Evolutionary conservation across 2,113 vertebrate genomes (phyloP), one percentile per base, ranked within the genome.

Genomic region (Myodes glareolus): DNA sequence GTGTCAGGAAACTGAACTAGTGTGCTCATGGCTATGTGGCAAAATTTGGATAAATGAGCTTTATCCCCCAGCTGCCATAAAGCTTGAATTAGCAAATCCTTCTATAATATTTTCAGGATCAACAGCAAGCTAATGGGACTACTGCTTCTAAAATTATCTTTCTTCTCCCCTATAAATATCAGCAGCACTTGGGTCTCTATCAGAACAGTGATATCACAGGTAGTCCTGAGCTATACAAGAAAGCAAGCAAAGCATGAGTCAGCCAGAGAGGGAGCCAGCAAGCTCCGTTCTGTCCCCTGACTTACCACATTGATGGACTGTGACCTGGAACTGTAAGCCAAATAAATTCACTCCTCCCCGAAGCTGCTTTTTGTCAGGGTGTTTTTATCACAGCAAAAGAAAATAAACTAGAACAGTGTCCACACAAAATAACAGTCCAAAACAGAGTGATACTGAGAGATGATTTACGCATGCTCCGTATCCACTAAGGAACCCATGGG

Each of bases 121-220:
- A 3, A 81, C 11, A 93, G 80, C 17, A 95, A 84, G n/a, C 45
- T 80, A 88, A 92, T 3, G 67, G 13, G 14, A 63, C 21, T n/a
- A 76, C 29, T 47, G 52, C 80, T 92, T 91, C 85, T 92, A 85
- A 70, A 87, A 76, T 82, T 94, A 27, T 58, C 55, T 89, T 88
- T 86, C 25, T 73, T 92, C 42, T 86, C 52, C 27, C 23, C 75
- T 92, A 95, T 1, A 5, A 92, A 88, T 80, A 87, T 81, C 27
- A 61, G 25, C 93, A 95, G 19, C 23, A 47, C 61, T 81, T 27
- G 78, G 7, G 63, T 14, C 65, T 84, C 70, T 25, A 19, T 65
- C 70, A 55, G 16, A 67, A 72, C n/a, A 81, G 3, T 39, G 6
- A 93, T 19, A 31, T 14, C 19, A 29, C 9, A 47, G 42, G 31